A percentile compares a stretch with the other conserved stretches of the same genome.
These are phyloP conservation scores for Zootermopsis nevadensis DNA, from an alignment of 2,888 invertebrate genomes.

Conservation along the genomic window DNA sequence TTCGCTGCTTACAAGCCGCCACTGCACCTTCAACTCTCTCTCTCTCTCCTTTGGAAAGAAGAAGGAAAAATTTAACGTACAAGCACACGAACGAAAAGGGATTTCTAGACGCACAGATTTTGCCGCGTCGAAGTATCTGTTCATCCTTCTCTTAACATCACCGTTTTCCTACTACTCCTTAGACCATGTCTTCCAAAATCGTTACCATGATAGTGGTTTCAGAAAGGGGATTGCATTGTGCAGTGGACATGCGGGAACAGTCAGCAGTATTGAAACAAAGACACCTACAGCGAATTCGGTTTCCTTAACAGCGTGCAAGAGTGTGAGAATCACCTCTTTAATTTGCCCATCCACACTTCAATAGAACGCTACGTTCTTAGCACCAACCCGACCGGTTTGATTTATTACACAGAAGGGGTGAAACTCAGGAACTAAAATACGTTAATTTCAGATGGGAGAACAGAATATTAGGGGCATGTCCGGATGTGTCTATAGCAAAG, in stretches of 20 bases:
- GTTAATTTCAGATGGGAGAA: not conserved
- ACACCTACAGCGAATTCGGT: conserved; percentile 9
- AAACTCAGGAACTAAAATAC: not conserved
- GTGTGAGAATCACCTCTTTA: not conserved
- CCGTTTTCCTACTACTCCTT: not conserved
- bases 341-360: not conserved
- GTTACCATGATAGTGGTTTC: not conserved
- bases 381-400: not conserved
- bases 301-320: not conserved
- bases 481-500: not conserved
- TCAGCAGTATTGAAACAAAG: not conserved
- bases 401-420: not conserved
- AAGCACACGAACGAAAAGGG: not conserved
- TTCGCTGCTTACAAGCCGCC: too few species aligned
- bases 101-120: not conserved
- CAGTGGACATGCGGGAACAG: not conserved
- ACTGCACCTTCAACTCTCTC: too few species aligned
- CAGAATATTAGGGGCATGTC: not conserved
- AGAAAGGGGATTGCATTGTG: not conserved
- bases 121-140: not conserved
- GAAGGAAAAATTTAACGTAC: too few species aligned
- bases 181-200: not conserved
- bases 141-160: not conserved
- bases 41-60: too few species aligned
- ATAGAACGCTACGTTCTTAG: not conserved